Evolutionary conservation across 2,888 invertebrate genomes (phyloP).

Genomic region (Eurytoma adleriae): DNA sequence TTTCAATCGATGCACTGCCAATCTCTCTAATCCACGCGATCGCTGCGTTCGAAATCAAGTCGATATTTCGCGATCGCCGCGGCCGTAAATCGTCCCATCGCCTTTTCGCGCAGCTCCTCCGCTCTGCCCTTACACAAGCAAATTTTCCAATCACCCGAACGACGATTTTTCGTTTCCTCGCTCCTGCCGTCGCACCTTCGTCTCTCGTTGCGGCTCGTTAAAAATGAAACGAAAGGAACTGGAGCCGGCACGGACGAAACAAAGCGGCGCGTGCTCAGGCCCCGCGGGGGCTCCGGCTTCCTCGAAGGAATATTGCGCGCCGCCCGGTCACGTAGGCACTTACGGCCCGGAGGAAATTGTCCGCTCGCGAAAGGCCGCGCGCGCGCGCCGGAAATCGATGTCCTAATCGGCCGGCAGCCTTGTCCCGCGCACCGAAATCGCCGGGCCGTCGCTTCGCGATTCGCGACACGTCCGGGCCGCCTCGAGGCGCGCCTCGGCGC

Average conservation of each 20-base stretch:
- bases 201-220: no score
- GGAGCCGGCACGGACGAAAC: no score
- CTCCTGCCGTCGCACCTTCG: no score
- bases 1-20: neutral
- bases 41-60: no score
- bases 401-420: constrained; percentile 39
- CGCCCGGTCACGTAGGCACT: neutral
- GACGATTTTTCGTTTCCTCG: no score
- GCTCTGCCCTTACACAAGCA: no score
- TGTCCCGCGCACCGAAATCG: constrained; percentile 29
- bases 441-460: neutral
- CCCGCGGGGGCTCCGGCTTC: neutral
- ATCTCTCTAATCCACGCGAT: neutral
- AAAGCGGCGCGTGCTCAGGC: neutral
- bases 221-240: no score
- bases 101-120: no score
- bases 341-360: constrained; percentile 16
- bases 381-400: constrained; percentile 51
- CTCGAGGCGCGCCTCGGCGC: neutral
- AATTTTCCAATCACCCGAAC: no score
- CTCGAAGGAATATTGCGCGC: neutral
- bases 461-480: constrained; percentile 24
- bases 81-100: no score
- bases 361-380: neutral
- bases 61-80: no score